Conservation (phyloP, 1,140 invertebrate genomes). For the Cotesia typhae region DNA sequence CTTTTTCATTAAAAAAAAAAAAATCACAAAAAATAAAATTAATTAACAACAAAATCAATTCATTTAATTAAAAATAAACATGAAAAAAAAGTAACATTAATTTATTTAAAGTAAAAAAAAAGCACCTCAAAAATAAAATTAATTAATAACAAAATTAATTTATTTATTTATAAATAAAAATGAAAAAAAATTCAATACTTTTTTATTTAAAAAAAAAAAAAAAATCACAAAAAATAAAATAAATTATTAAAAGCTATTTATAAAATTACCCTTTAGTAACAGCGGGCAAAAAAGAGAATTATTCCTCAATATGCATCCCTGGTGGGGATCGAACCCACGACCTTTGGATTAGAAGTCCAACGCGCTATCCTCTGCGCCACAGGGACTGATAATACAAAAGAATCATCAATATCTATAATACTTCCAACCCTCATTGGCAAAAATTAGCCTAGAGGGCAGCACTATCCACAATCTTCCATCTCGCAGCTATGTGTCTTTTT, state of each 20-base stretch:
- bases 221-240: no score
- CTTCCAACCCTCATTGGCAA: neutral
- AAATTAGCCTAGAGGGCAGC: slow-evolving; percentile 5
- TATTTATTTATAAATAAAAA: no score
- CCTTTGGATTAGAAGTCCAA: slow-evolving; percentile 76
- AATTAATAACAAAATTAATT: no score
- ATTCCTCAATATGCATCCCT: slow-evolving; percentile 62
- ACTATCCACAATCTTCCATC: neutral
- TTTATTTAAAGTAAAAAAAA: no score
- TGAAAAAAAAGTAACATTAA: no score
- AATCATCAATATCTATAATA: slow-evolving; percentile 21
- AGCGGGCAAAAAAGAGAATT: neutral
- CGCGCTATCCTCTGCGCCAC: slow-evolving; percentile 74
- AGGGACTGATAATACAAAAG: slow-evolving; percentile 60
- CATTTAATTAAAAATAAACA: no score
- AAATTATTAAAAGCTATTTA: neutral
- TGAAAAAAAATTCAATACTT: no score
- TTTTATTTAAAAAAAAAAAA: no score
- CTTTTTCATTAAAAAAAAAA: no score
- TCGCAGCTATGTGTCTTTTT: neutral
- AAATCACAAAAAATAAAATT: no score
- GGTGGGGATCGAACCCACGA: slow-evolving; percentile 74
- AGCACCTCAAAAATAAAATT: no score
- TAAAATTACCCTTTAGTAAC: neutral
- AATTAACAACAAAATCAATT: no score